Evolutionary conservation across 2,888 invertebrate species (phyloP), one percentile per base, ranked within the genome.

Genomic region (Calliphora vomitoria): DNA sequence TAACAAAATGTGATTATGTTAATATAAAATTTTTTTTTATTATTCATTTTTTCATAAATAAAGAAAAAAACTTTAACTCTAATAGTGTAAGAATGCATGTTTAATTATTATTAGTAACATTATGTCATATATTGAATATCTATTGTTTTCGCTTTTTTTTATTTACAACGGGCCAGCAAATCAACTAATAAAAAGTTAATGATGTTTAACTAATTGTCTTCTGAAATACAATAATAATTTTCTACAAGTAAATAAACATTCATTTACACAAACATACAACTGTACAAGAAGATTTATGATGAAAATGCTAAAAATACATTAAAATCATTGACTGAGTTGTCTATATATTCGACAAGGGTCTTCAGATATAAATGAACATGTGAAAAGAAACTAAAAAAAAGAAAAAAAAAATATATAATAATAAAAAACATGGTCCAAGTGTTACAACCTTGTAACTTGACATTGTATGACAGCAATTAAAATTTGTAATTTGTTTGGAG

Each of bases 191-290:
- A 82, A 69, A 74, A 85, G 20, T 84, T 84, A 84, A 87, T 82
- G 78, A 87, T 78, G 87, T 79, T 87, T 74, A 76, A 82, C 84
- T 87, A 87, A 87, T 87, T 84, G 78, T 79, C 78, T 47, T 53
- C 58, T 44, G 58, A 78, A 35, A 31, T 35, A 82, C 13, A 58
- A 69, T 38, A 58, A 69, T 38, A 71, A 47, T 72, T 6, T 38
- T 5, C 35, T 15, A 64, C 25, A 25, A 25, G 25, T 25, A 25
- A 25, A 25, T 13, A 76, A 64, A 20, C 18, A 72, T 13, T 60
- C 15, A 41, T 18, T 25, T 50, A n/a, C 60, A 38, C 38, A 76
- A 76, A 38, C 35, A 64, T 18, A 69, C 15, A n/a, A 38, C 13
- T 31, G 25, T n/a, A 25, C 11, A 8, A 69, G 15, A 35, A 62